phyloP scores from a whole-genome alignment of 2,888 invertebrate species.

The Taenaris catops region DNA sequence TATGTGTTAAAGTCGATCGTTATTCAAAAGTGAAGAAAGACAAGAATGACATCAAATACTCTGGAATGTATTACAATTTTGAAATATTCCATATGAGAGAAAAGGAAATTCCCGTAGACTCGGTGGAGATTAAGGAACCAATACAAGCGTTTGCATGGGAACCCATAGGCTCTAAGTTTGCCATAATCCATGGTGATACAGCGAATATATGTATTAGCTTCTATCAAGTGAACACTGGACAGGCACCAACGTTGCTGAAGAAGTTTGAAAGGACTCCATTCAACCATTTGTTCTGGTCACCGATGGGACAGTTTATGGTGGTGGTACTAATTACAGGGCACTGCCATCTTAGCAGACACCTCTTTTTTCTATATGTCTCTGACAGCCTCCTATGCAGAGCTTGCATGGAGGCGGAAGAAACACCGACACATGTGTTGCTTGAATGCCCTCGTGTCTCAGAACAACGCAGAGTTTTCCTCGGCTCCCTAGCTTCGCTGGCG shows the following conservation, averaged over 20 bases:
- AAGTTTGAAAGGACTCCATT: constrained; percentile 93
- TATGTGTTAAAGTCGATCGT: constrained; percentile 94
- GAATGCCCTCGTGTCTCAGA: no score
- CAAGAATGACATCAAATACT: constrained; percentile 95
- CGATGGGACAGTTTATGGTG: constrained; percentile 96
- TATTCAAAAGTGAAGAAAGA: constrained; percentile 95
- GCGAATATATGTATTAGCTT: constrained; percentile 93
- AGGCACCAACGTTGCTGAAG: constrained; percentile 92
- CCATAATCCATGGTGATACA: constrained; percentile 96
- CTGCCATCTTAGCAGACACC: no score
- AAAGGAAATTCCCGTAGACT: constrained; percentile 98
- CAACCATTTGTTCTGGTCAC: constrained; percentile 97
- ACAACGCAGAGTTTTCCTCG: no score
- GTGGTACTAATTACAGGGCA: no score
- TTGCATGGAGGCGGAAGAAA: no score
- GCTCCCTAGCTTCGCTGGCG: no score
- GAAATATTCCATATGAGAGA: constrained; percentile 99
- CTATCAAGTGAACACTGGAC: constrained; percentile 92
- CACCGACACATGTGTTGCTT: no score
- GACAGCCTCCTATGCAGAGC: no score
- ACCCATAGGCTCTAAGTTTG: constrained; percentile 96
- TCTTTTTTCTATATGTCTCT: no score
- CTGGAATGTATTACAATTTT: constrained; percentile 98
- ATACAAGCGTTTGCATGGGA: constrained; percentile 99
- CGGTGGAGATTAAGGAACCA: constrained; percentile 96